Base-by-base conservation (phyloP, 1,140 invertebrate genomes). In the Stegodyphus dumicola region DNA sequence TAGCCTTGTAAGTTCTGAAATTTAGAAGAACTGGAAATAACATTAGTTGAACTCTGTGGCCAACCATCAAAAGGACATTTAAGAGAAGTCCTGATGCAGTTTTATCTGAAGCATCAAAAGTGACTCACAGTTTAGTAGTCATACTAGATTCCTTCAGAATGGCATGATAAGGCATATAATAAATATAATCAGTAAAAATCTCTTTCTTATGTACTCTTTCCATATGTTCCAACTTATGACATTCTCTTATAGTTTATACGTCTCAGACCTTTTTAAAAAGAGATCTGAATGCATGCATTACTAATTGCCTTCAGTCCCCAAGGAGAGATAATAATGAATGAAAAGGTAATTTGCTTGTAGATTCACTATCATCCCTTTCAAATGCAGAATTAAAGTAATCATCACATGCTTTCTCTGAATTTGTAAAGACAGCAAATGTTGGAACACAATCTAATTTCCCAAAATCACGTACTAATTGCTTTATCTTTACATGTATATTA, bases 191-290 rank as follows among this genome's bases (percentile, higher is more conserved):
- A 51, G 54, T 7, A 7, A 15, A 33, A 10, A 51, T 11, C 5
- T 53, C 9, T 6, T 15, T 76, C n/a, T 53, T 6, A 9, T 10
- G 52, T 7, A 87, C 71, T 77, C 71, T 10, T 64, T 84, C 80
- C 90, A 91, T 90, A 69, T 90, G 89, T 7, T 86, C 87, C 13
- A 90, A 70, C 4, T 81, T 85, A 91, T 89, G 71, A 91, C 90
- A 6, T 88, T 17, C 6, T 77, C 13, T 54, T 88, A 88, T 6
- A 74, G 9, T n/a, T 87, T 11, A 2, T 60, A 5, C 2, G 33
- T 18, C 6, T 76, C n/a, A 17, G 74, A 6, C 9, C 33, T 64
- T 7, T 7, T 10, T 49, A 56, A 9, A 49, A 76, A 53, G n/a
- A 11, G 3, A 18, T 53, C n/a, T n/a, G 33, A 76, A 76, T n/a